Percentiles rank a stretch among this genome's conserved stretches.
phyloP scores from a whole-genome alignment of 2,113 vertebrate species.

The Pomatostomus ruficeps region DNA sequence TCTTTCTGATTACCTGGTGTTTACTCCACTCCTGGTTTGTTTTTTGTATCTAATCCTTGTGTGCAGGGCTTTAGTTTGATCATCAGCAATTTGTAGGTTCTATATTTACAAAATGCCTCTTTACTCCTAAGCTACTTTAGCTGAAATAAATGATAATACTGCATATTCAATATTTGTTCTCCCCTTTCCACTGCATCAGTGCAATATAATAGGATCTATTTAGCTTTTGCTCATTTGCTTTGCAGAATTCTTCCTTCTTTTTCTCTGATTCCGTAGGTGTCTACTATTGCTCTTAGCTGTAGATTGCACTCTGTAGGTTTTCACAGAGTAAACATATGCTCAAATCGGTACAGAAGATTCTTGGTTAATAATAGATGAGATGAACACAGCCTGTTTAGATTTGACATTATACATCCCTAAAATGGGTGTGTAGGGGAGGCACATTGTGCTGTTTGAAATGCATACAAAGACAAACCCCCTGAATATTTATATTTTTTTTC shows the following conservation, averaged over 20 bases:
- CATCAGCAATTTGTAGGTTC: background rate
- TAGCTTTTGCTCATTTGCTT: background rate
- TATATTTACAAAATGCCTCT: background rate
- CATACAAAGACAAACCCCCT: background rate
- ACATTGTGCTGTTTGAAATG: background rate
- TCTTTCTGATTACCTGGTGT: background rate
- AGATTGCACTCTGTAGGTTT: background rate
- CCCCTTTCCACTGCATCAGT: background rate
- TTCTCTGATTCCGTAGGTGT: background rate
- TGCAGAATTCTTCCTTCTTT: background rate
- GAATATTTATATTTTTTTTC: background rate
- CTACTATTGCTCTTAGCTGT: background rate
- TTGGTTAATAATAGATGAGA: constrained; percentile 12
- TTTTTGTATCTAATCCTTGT: background rate
- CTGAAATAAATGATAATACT: background rate
- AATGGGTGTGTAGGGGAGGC: background rate
- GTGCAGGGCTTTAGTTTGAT: background rate
- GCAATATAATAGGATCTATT: background rate
- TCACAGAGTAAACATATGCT: background rate
- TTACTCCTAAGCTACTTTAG: background rate
- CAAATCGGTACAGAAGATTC: background rate
- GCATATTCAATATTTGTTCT: constrained; percentile 6
- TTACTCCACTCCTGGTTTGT: background rate
- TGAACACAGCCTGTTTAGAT: background rate
- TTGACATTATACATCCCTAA: background rate